Conservation (phyloP, 2,797 vertebrate species). For the Galagoides demidoff region DNA sequence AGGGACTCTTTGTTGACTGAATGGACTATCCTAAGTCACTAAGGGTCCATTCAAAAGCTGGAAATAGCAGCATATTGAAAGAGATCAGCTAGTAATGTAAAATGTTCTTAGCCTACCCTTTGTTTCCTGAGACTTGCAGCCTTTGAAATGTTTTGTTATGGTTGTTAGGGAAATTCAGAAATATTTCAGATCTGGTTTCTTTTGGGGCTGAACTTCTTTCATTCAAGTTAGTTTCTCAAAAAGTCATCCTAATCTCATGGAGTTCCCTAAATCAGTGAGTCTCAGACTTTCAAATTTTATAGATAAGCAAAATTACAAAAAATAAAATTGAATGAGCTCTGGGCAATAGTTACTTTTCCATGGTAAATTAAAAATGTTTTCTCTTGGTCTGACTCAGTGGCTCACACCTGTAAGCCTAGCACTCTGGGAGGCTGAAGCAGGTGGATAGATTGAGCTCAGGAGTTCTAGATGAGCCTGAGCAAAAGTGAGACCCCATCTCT, state of each 20-base stretch:
- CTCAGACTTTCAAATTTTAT: conserved; percentile 40
- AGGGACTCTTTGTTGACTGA: not conserved
- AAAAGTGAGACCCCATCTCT: too few species aligned
- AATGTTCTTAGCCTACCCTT: conserved; percentile 1
- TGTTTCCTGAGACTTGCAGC: not conserved
- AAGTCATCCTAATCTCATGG: conserved; percentile 37
- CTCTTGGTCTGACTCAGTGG: not conserved
- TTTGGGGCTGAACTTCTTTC: conserved; percentile 58
- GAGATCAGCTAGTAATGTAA: conserved; percentile 29
- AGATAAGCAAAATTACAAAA: conserved; percentile 28
- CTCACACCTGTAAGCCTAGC: too few species aligned
- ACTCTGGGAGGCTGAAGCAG: too few species aligned
- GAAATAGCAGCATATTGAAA: conserved; percentile 20
- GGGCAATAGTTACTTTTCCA: conserved; percentile 45
- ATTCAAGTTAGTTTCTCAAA: conserved; percentile 63
- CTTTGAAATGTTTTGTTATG: conserved; percentile 49
- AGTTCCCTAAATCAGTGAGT: not conserved
- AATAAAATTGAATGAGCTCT: not conserved
- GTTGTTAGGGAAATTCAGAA: conserved; percentile 67
- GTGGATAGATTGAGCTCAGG: too few species aligned
- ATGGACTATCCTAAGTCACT: not conserved
- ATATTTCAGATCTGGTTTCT: conserved; percentile 70
- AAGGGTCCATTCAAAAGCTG: conserved; percentile 47
- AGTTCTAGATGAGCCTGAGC: too few species aligned
- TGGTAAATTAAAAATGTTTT: not conserved